Conservation (phyloP, 2,888 invertebrate genomes). For the Micoletzkya japonica region DNA sequence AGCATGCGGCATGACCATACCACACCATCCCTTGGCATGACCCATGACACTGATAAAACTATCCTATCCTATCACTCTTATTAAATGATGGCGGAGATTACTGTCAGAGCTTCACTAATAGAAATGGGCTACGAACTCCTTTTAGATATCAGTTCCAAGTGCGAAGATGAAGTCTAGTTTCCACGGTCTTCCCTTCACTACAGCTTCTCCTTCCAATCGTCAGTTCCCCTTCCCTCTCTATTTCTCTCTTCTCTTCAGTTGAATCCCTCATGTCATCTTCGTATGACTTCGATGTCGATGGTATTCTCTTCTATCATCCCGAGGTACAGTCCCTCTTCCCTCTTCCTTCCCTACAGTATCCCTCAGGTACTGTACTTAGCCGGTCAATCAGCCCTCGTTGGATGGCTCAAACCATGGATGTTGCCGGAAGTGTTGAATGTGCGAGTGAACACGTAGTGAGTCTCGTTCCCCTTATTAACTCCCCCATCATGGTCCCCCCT, state of each 20-base stretch:
- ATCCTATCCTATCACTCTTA: too few species aligned
- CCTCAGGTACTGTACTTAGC: slow-evolving; percentile 71
- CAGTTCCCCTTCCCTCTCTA: not conserved
- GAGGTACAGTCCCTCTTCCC: slow-evolving; percentile 69
- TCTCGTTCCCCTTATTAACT: not conserved
- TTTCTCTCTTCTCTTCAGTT: not conserved
- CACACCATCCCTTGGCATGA: too few species aligned
- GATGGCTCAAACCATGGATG: slow-evolving; percentile 78
- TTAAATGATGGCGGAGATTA: too few species aligned
- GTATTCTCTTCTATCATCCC: slow-evolving; percentile 87
- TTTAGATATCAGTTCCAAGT: not conserved
- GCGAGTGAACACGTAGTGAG: slow-evolving; percentile 30
- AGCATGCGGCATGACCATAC: too few species aligned
- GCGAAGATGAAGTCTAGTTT: slow-evolving; percentile 9
- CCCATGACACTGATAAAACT: too few species aligned
- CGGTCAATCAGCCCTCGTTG: slow-evolving; percentile 83
- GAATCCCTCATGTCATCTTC: slow-evolving; percentile 16
- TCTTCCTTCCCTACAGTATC: not conserved
- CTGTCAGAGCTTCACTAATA: too few species aligned
- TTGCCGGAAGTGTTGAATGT: slow-evolving; percentile 56
- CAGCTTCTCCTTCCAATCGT: slow-evolving; percentile 4
- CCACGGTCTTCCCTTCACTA: slow-evolving; percentile 16
- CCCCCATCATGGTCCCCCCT: not conserved
- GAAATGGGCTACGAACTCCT: not conserved
- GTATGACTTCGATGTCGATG: slow-evolving; percentile 73